Conservation (phyloP, 2,888 invertebrate genomes). For the Eupithecia centaureata region DNA sequence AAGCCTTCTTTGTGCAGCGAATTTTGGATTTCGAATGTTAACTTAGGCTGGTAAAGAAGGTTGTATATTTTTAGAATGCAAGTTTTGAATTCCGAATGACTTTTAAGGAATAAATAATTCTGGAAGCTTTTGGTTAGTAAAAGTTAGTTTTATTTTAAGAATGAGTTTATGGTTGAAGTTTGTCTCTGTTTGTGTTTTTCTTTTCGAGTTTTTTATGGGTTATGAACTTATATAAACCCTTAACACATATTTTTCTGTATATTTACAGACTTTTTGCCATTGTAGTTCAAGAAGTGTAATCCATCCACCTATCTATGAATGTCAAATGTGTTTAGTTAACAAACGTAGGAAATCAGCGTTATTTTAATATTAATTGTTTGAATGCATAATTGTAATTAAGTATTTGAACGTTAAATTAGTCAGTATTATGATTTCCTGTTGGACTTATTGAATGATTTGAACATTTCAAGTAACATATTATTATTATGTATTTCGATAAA, state of each 20-base stretch:
- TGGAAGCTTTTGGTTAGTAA: too few species aligned
- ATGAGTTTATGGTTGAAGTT: too few species aligned
- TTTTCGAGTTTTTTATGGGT: too few species aligned
- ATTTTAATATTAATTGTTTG: not conserved
- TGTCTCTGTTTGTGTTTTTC: too few species aligned
- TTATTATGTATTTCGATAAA: not conserved
- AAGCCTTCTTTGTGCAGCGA: not conserved
- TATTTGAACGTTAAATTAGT: constrained; percentile 16
- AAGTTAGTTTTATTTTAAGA: too few species aligned
- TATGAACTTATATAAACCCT: too few species aligned
- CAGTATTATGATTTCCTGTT: constrained; percentile 8
- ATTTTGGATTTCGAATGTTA: not conserved
- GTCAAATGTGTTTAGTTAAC: not conserved
- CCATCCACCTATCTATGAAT: not conserved
- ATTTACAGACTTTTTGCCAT: too few species aligned
- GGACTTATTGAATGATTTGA: constrained; percentile 17
- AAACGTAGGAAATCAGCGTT: not conserved
- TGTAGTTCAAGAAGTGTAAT: not conserved
- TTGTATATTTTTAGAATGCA: too few species aligned
- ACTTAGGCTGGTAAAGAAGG: not conserved
- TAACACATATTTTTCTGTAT: too few species aligned
- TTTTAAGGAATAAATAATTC: too few species aligned
- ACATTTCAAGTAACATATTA: constrained; percentile 9
- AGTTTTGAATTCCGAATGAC: too few species aligned
- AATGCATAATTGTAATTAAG: constrained; percentile 22